A percentile compares a stretch with the other conserved stretches of the same genome.
Conservation (phyloP, 2,797 vertebrate genomes). For the Ibycter americanus region DNA sequence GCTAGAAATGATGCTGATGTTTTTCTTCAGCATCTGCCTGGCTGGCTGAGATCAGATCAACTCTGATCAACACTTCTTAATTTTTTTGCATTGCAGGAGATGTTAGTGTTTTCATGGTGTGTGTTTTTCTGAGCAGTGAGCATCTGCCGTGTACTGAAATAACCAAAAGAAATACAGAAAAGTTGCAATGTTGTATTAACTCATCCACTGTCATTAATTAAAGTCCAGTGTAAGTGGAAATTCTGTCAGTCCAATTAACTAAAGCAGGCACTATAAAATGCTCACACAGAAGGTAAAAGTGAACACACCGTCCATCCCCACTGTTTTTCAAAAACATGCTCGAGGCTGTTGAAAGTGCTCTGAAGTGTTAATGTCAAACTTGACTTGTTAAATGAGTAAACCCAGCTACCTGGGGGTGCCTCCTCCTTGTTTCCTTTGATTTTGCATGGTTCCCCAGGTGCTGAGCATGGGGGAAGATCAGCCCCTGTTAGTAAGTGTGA, state of each 20-base stretch:
- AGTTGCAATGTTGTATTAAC: not conserved
- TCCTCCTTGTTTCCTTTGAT: not conserved
- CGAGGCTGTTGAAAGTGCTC: not conserved
- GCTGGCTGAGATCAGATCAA: not conserved
- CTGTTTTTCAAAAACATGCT: not conserved
- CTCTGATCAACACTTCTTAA: not conserved
- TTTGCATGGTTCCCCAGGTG: rapidly evolving
- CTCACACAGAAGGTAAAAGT: not conserved
- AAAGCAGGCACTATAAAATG: not conserved
- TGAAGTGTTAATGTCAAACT: not conserved
- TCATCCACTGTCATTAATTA: not conserved
- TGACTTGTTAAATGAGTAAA: not conserved
- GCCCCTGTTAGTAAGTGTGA: not conserved
- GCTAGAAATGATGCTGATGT: not conserved
- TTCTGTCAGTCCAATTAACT: not conserved
- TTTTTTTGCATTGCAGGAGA: not conserved
- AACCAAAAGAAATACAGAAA: not conserved
- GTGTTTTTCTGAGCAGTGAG: not conserved
- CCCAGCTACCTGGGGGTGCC: not conserved
- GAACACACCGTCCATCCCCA: not conserved
- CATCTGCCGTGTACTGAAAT: not conserved
- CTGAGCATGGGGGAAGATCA: not conserved
- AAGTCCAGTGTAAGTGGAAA: not conserved
- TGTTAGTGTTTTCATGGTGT: not conserved
- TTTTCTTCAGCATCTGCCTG: not conserved